Percentiles rank a stretch among this genome's conserved stretches.
These are phyloP conservation scores for Anagrus nilaparvatae DNA, from an alignment of 1,140 invertebrate genomes.

Conservation along the genomic window DNA sequence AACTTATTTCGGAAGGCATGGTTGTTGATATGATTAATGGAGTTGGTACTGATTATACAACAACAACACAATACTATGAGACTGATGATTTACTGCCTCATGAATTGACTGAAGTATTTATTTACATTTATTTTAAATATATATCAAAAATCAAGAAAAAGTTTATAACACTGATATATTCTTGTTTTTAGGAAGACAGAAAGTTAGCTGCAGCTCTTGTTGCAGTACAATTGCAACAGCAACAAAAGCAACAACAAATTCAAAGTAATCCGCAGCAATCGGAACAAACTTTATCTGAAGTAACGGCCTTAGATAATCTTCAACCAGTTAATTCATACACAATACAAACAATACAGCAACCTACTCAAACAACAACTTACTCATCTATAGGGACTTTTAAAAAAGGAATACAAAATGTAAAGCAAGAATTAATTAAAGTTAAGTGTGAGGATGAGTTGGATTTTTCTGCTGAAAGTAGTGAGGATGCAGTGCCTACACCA, in stretches of 20 bases:
- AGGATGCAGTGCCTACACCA: conserved; percentile 27
- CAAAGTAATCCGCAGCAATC: conserved; percentile 28
- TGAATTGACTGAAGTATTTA: conserved; percentile 35
- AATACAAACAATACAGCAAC: conserved; percentile 33
- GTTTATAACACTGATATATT: conserved; percentile 4
- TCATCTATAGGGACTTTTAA: conserved; percentile 30
- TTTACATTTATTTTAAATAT: conserved; percentile 1
- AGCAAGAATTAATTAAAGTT: conserved; percentile 36
- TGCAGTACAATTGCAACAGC: conserved; percentile 43
- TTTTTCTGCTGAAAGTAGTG: conserved; percentile 32
- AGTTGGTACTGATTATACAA: conserved; percentile 32
- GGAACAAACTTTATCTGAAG: conserved; percentile 30
- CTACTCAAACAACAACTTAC: conserved; percentile 27
- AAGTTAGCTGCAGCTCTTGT: conserved; percentile 44
- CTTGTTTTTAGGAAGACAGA: conserved; percentile 37
- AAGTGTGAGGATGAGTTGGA: conserved; percentile 38
- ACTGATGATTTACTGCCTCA: conserved; percentile 38
- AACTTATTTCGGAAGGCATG: conserved; percentile 40
- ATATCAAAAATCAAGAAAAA: conserved; percentile 1
- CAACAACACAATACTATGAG: conserved; percentile 39
- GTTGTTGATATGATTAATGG: conserved; percentile 41
- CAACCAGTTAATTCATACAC: conserved; percentile 34
- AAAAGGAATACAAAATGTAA: conserved; percentile 29
- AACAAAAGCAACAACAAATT: conserved; percentile 39
- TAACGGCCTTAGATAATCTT: conserved; percentile 31